Percentiles rank a stretch among this genome's conserved stretches.
Evolutionary conservation across 92 coral and sea anemone genomes (phyloP).

Genomic region (Epizoanthus fatuus): DNA sequence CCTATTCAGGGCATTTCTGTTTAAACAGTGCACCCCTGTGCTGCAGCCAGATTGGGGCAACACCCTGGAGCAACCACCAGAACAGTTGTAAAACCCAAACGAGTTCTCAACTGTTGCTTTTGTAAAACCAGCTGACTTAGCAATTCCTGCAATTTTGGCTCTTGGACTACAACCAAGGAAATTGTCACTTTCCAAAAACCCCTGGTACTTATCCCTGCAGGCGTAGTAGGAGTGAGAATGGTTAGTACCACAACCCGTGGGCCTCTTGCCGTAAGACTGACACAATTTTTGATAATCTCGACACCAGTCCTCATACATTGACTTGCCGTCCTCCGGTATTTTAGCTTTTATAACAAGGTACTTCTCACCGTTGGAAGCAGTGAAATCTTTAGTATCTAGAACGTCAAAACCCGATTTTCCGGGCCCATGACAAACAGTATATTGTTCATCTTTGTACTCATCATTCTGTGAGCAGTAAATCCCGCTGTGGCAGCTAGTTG

Average conservation of each 20-base stretch:
- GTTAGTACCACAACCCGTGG: constrained; percentile 56
- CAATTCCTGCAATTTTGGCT: constrained; percentile 37
- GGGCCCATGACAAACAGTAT: constrained; percentile 48
- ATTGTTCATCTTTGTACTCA: constrained; percentile 18
- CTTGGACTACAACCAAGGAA: constrained; percentile 52
- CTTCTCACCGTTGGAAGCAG: constrained; percentile 26
- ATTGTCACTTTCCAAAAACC: constrained; percentile 48
- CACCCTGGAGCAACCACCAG: constrained; percentile 35
- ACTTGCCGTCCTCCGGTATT: constrained; percentile 64
- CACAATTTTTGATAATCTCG: constrained; percentile 64
- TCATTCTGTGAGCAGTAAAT: constrained; percentile 1
- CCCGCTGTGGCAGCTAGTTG: not conserved
- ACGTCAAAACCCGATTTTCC: not conserved
- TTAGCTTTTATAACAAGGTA: constrained; percentile 51
- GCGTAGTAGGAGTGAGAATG: constrained; percentile 1
- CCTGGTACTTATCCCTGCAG: constrained; percentile 56
- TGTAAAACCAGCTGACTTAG: constrained; percentile 55
- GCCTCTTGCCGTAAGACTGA: constrained; percentile 40
- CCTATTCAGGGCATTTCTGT: constrained; percentile 19
- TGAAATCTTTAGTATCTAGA: not conserved
- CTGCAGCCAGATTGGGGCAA: constrained; percentile 47
- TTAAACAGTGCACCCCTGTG: constrained; percentile 53
- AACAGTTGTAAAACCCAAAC: constrained; percentile 58
- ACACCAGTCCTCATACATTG: constrained; percentile 71
- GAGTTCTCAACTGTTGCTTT: constrained; percentile 63